Evolutionary conservation across 2,113 vertebrate genomes (phyloP).

Genomic region (Labeo rohita): DNA sequence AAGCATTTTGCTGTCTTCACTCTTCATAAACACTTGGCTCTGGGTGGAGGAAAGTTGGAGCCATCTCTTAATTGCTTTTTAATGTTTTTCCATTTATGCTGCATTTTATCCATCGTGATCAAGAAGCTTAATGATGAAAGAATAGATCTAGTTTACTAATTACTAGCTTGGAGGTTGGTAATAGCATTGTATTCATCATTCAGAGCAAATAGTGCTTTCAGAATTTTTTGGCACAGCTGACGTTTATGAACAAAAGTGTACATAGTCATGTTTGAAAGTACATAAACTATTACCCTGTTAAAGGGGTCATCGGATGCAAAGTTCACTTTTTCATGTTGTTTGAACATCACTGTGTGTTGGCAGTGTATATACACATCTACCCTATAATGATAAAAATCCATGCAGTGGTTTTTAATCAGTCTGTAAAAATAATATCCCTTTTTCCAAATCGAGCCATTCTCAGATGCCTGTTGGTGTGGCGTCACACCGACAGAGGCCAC

Average conservation of each 20-base stretch:
- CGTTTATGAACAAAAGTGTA: neutral
- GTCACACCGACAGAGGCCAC: too few relatives aligned
- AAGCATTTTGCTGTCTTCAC: neutral
- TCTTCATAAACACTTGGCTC: conserved; percentile 17
- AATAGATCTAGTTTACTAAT: conserved; percentile 24
- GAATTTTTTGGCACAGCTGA: neutral
- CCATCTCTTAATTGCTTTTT: conserved; percentile 43
- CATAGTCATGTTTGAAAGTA: neutral
- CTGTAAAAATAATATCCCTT: too few relatives aligned
- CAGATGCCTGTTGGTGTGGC: too few relatives aligned
- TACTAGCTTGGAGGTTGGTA: conserved; percentile 41
- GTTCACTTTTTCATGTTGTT: too few relatives aligned
- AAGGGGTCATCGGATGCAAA: too few relatives aligned
- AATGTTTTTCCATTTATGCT: conserved; percentile 27
- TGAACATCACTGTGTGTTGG: too few relatives aligned
- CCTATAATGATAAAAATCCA: too few relatives aligned
- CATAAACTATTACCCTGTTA: neutral
- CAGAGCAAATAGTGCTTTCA: neutral
- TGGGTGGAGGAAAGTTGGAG: conserved; percentile 16
- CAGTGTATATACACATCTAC: too few relatives aligned
- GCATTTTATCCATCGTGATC: conserved; percentile 39
- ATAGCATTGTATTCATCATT: conserved; percentile 28
- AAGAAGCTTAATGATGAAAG: conserved; percentile 45
- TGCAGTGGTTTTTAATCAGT: too few relatives aligned
- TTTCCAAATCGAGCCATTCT: too few relatives aligned